These are phyloP conservation scores for Cryptotis parvus DNA, from an alignment of 2,113 vertebrate genomes.

Conservation along the genomic window DNA sequence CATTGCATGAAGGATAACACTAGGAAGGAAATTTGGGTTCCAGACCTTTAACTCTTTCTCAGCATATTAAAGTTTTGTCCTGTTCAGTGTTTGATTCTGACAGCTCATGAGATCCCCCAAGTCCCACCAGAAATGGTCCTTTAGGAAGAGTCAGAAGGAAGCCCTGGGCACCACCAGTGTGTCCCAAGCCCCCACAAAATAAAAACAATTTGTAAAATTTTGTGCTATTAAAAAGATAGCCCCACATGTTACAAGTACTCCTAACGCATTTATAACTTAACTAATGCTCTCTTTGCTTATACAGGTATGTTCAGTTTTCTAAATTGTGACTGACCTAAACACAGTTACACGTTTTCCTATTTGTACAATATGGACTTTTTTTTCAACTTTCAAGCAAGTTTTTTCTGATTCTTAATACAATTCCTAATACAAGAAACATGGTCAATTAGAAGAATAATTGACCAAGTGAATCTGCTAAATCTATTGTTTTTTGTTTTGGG, in stretches of 20 bases:
- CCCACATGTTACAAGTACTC: background rate
- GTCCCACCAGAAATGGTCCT: too few relatives aligned
- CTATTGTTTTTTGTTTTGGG: too few relatives aligned
- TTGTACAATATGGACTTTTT: background rate
- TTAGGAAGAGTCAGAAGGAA: too few relatives aligned
- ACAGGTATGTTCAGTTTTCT: background rate
- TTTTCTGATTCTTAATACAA: constrained; percentile 12
- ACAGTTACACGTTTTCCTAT: background rate
- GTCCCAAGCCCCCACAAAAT: too few relatives aligned
- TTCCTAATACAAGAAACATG: background rate
- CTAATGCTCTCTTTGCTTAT: background rate
- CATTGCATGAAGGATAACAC: background rate
- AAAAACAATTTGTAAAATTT: too few relatives aligned
- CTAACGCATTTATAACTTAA: background rate
- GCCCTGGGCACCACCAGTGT: too few relatives aligned
- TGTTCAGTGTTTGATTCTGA: too few relatives aligned
- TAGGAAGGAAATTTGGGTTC: background rate
- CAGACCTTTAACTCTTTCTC: background rate
- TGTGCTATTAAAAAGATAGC: background rate
- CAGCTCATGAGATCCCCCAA: too few relatives aligned
- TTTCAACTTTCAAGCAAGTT: background rate
- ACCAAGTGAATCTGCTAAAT: background rate
- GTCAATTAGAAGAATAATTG: constrained; percentile 11
- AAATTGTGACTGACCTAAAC: background rate
- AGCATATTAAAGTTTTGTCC: background rate